Conservation (phyloP, 2,113 vertebrate genomes). For the Chaenogobius annularis region DNA sequence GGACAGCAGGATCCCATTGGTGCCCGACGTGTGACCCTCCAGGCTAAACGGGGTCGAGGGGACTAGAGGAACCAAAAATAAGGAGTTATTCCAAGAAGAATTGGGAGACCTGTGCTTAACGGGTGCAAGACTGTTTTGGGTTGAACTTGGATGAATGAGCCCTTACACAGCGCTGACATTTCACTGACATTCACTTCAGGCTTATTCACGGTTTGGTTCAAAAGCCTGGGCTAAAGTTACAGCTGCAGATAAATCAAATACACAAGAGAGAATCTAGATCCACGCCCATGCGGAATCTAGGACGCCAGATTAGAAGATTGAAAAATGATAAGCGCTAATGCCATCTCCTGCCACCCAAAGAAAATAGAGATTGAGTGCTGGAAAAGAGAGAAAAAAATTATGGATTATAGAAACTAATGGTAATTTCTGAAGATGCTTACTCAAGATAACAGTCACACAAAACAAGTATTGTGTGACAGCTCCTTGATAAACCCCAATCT, state of each 20-base stretch:
- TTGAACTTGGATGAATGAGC: conserved; percentile 64
- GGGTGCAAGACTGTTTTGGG: conserved; percentile 32
- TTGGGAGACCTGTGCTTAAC: conserved; percentile 17
- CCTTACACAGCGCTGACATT: conserved; percentile 70
- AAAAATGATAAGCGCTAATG: not conserved
- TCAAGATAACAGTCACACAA: not conserved
- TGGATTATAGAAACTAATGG: not conserved
- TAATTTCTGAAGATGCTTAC: not conserved
- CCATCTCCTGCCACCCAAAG: not conserved
- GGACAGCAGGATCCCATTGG: conserved; percentile 91
- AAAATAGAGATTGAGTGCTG: not conserved
- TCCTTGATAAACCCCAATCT: not conserved
- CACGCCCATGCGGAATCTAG: conserved; percentile 19
- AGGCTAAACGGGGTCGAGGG: conserved; percentile 81
- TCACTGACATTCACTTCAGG: conserved; percentile 68
- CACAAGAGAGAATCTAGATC: conserved; percentile 17
- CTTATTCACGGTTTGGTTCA: conserved; percentile 65
- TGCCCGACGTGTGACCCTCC: conserved; percentile 90
- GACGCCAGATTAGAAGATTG: conserved; percentile 6
- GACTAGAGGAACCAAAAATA: conserved; percentile 63
- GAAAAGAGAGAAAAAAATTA: not conserved
- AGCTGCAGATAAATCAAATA: conserved; percentile 55
- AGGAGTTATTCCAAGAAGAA: conserved; percentile 16
- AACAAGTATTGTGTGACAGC: not conserved
- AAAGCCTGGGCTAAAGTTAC: conserved; percentile 68